Conservation (phyloP, 2,888 invertebrate species). For the Sialis lutaria region DNA sequence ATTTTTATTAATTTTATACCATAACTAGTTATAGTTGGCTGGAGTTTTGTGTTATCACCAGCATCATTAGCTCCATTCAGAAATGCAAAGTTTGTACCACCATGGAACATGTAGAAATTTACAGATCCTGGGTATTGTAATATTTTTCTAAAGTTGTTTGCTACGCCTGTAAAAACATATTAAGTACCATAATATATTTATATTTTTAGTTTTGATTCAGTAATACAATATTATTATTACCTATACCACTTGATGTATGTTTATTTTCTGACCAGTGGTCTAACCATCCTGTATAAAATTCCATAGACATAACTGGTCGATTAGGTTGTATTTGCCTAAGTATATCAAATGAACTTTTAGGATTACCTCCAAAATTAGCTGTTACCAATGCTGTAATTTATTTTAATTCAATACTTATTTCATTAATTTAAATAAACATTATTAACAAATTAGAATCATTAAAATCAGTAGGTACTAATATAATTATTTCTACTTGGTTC, state of each 20-base stretch:
- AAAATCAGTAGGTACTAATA: not conserved
- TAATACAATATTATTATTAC: not conserved
- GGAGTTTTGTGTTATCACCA: slow-evolving; percentile 6
- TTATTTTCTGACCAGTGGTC: slow-evolving; percentile 33
- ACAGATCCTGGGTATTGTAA: slow-evolving; percentile 30
- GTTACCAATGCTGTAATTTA: slow-evolving; percentile 23
- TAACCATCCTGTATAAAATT: slow-evolving; percentile 44
- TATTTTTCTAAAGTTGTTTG: slow-evolving; percentile 10
- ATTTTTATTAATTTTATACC: slow-evolving; percentile 18
- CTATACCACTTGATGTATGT: slow-evolving; percentile 11
- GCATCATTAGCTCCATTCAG: slow-evolving; percentile 17
- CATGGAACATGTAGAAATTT: slow-evolving; percentile 84
- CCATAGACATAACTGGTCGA: slow-evolving; percentile 35
- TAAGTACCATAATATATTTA: too few relatives aligned
- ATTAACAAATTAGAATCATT: not conserved
- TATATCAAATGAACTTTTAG: slow-evolving; percentile 23
- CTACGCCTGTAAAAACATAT: too few relatives aligned
- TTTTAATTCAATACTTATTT: not conserved
- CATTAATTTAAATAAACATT: not conserved
- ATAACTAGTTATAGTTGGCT: slow-evolving; percentile 27
- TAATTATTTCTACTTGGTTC: too few relatives aligned
- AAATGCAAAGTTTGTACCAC: slow-evolving; percentile 73
- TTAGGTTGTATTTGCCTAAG: slow-evolving; percentile 27
- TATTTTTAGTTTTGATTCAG: too few relatives aligned
- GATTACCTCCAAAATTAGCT: slow-evolving; percentile 30